phyloP scores from a whole-genome alignment of 2,797 vertebrate species.

The Pipistrellus pipistrellus region DNA sequence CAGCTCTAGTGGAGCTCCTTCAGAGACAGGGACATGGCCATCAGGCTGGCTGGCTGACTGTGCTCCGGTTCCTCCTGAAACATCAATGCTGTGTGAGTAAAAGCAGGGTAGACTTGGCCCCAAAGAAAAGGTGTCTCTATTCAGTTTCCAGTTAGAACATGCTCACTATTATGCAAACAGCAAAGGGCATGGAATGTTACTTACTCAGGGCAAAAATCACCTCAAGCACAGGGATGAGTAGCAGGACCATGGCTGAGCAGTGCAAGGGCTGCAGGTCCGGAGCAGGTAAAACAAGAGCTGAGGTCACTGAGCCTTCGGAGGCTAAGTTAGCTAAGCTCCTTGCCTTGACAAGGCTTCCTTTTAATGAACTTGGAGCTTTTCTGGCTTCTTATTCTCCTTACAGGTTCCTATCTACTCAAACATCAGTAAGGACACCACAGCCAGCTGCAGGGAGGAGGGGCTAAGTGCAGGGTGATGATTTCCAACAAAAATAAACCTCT shows the following conservation, averaged over 20 bases:
- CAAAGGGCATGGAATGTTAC: neutral
- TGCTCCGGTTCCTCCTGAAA: conserved; percentile 27
- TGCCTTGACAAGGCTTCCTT: neutral
- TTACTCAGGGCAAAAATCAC: neutral
- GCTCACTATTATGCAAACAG: neutral
- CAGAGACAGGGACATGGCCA: neutral
- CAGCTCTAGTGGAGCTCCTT: conserved; percentile 13
- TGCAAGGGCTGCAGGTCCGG: fast-evolving
- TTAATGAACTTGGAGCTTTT: neutral
- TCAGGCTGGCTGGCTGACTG: conserved; percentile 52
- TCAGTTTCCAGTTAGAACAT: neutral
- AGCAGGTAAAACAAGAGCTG: neutral
- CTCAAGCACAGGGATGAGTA: neutral
- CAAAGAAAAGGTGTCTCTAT: neutral
- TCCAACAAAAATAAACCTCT: neutral
- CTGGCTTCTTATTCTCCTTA: neutral
- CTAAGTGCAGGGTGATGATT: neutral
- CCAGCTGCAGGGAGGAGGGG: neutral
- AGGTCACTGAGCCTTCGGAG: neutral
- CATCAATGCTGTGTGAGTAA: neutral
- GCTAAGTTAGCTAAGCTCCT: neutral
- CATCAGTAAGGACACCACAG: neutral
- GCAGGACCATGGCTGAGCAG: neutral
- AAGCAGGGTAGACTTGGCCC: neutral
- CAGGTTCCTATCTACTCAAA: neutral